Evolutionary conservation across 1,140 invertebrate species (phyloP).

Genomic region (Capitella teleta): DNA sequence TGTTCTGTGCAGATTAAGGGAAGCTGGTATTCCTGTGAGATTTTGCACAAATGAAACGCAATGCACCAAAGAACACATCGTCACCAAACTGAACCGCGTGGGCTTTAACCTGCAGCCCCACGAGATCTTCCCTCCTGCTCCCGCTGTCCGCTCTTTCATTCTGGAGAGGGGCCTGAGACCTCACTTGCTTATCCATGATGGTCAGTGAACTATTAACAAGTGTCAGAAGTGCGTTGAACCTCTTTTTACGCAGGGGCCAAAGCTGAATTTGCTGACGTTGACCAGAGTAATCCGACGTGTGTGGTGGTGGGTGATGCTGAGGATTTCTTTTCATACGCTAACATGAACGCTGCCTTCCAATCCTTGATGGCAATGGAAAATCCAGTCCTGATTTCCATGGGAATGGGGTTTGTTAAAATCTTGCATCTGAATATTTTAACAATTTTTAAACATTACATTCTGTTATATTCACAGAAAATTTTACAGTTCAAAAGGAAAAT

Average conservation of each 20-base stretch:
- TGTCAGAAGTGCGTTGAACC: neutral
- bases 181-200: constrained; percentile 45
- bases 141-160: constrained; percentile 39
- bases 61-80: constrained; percentile 31
- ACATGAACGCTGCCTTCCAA: constrained; percentile 49
- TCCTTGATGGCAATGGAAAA: constrained; percentile 39
- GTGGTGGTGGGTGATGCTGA: constrained; percentile 52
- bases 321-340: constrained; percentile 46
- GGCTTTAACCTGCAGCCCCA: constrained; percentile 42
- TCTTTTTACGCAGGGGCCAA: constrained; percentile 35
- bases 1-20: constrained; percentile 34
- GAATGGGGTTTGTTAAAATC: constrained; percentile 22
- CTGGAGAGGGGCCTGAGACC: constrained; percentile 40
- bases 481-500: constrained; percentile 45
- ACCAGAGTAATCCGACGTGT: constrained; percentile 46
- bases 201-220: too few relatives aligned
- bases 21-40: constrained; percentile 37
- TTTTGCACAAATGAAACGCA: constrained; percentile 52
- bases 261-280: constrained; percentile 43
- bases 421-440: too few relatives aligned
- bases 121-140: constrained; percentile 47
- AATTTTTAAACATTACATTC: too few relatives aligned
- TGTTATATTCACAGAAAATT: too few relatives aligned
- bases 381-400: constrained; percentile 47
- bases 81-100: constrained; percentile 38